Evolutionary conservation across 2,888 invertebrate species (phyloP).

Genomic region (Cephus rjabovi): DNA sequence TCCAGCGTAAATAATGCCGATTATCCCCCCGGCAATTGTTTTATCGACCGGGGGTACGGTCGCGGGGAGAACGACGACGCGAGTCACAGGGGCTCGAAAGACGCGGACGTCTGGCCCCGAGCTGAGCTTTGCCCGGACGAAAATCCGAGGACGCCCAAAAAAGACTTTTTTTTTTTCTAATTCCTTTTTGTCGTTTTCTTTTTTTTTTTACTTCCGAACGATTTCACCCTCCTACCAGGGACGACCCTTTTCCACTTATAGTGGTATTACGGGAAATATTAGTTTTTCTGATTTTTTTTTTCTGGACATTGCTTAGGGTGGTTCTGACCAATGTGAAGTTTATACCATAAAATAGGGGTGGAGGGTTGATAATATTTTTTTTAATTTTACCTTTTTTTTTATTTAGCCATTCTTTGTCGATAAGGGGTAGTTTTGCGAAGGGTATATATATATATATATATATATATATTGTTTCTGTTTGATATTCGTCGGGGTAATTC

Average conservation of each 20-base stretch:
- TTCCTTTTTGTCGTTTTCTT: not conserved
- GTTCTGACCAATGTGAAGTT: not conserved
- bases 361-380: not conserved
- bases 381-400: not conserved
- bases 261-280: not conserved
- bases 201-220: not conserved
- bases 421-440: not conserved
- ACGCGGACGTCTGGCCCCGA: conserved; percentile 2
- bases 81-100: conserved; percentile 35
- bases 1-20: conserved; percentile 66
- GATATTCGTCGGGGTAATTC: not conserved
- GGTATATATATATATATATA: not conserved
- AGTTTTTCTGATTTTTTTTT: not conserved
- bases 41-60: conserved; percentile 52
- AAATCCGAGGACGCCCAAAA: not conserved
- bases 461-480: not conserved
- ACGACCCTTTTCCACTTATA: not conserved
- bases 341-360: not conserved
- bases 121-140: conserved; percentile 7
- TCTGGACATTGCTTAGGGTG: not conserved
- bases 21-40: conserved; percentile 66
- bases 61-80: not conserved
- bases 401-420: not conserved
- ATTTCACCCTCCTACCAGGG: not conserved
- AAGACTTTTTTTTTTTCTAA: not conserved